These are phyloP conservation scores for Drosophila kikkawai DNA, from an alignment of 1,140 invertebrate genomes.

Conservation along the genomic window DNA sequence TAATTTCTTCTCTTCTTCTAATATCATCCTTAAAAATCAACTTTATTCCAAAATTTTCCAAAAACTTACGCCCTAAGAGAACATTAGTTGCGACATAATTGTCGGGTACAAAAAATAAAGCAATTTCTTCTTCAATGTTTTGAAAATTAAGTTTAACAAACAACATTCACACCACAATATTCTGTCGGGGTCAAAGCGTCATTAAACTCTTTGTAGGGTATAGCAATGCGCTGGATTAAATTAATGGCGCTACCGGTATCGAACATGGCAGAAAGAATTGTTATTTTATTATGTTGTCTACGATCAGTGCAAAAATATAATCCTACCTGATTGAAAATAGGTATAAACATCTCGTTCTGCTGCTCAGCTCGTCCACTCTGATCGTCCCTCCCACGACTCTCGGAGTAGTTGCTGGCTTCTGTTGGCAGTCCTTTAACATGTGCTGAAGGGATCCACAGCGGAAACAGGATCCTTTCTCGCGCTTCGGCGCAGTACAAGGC, in stretches of 20 bases:
- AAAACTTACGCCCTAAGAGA: neutral
- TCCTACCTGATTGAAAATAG: neutral
- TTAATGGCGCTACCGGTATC: neutral
- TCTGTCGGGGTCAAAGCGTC: neutral
- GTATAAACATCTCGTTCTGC: neutral
- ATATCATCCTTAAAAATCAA: neutral
- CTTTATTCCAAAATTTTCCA: neutral
- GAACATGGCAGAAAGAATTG: neutral
- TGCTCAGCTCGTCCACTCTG: neutral
- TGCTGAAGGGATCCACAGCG: neutral
- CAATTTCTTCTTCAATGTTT: conserved; percentile 1
- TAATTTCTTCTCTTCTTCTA: neutral
- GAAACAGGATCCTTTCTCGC: neutral
- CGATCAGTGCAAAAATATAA: conserved; percentile 4
- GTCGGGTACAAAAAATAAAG: neutral
- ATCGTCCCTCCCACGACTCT: neutral
- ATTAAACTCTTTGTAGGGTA: neutral
- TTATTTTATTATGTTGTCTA: neutral
- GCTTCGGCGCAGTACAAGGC: too few species aligned
- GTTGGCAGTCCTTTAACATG: neutral
- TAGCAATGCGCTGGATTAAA: neutral
- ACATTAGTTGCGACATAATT: neutral
- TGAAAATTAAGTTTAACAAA: neutral
- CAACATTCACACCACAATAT: neutral
- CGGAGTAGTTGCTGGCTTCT: neutral